Conservation (phyloP, 2,113 vertebrate genomes). For the Scatophagus argus region DNA sequence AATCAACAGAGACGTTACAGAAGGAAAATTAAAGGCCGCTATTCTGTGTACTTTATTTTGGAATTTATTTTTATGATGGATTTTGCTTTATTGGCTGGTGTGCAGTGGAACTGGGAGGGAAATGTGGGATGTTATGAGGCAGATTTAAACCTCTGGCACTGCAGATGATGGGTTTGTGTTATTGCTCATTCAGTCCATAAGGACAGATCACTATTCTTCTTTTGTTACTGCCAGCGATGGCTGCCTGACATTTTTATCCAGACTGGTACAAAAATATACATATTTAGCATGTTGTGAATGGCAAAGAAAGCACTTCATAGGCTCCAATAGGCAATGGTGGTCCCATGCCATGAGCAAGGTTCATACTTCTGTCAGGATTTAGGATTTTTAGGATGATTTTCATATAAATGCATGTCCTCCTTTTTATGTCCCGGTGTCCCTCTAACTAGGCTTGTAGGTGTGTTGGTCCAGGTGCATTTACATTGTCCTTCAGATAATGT, state of each 20-base stretch:
- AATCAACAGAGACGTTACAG: constrained; percentile 61
- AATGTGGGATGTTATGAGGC: not conserved
- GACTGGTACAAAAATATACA: not conserved
- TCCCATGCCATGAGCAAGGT: not conserved
- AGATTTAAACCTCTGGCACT: constrained; percentile 3
- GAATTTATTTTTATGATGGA: constrained; percentile 12
- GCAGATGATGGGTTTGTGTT: not conserved
- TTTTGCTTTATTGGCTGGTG: constrained; percentile 14
- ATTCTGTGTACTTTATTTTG: constrained; percentile 3
- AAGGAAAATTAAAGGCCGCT: constrained; percentile 32
- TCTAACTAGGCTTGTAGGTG: not conserved
- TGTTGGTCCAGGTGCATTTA: not conserved
- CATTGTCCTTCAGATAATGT: constrained; percentile 9
- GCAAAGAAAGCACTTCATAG: not conserved
- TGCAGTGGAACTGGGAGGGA: not conserved
- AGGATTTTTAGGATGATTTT: no score
- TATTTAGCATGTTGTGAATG: not conserved
- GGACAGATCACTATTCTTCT: not conserved
- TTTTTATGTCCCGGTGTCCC: not conserved
- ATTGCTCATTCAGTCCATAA: not conserved
- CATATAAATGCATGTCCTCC: not conserved
- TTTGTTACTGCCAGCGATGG: not conserved
- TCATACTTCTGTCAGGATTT: not conserved
- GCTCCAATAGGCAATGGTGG: not conserved
- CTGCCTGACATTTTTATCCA: constrained; percentile 11